A percentile compares a stretch with the other conserved stretches of the same genome.
These are phyloP conservation scores for Globia sparganii DNA, from an alignment of 2,888 invertebrate species.

Conservation along the genomic window DNA sequence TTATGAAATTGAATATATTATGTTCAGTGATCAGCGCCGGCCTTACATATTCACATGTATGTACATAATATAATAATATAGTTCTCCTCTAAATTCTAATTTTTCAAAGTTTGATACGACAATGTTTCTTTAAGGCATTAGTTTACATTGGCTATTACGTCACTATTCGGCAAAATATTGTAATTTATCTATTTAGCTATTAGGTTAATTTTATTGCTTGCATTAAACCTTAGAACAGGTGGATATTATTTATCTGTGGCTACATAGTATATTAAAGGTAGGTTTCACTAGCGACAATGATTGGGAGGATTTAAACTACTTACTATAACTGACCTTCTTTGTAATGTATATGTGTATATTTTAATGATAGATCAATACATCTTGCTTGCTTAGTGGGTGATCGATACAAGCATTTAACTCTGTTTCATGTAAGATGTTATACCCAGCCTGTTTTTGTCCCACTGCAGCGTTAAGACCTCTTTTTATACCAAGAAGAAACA, in stretches of 20 bases:
- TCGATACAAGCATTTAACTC: slow-evolving; percentile 12
- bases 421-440: slow-evolving; percentile 3
- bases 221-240: slow-evolving; percentile 44
- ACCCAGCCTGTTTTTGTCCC: background rate
- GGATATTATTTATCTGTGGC: slow-evolving; percentile 18
- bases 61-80: slow-evolving; percentile 43
- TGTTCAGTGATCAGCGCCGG: slow-evolving; percentile 15
- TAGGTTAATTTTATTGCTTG: slow-evolving; percentile 29
- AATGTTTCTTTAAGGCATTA: slow-evolving; percentile 27
- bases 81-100: slow-evolving; percentile 29
- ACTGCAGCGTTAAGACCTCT: background rate
- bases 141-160: background rate
- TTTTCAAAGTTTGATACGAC: slow-evolving; percentile 3
- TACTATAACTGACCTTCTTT: background rate
- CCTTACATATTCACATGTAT: slow-evolving; percentile 46
- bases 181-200: background rate
- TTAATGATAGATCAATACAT: background rate
- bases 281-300: slow-evolving; percentile 20
- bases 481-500: background rate
- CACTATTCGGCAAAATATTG: slow-evolving; percentile 25
- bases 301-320: slow-evolving; percentile 2
- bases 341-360: background rate
- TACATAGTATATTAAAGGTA: slow-evolving; percentile 9
- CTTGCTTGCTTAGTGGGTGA: no score
- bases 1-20: slow-evolving; percentile 30